Percentiles rank a stretch among this genome's conserved stretches.
Conservation (phyloP, 2,888 invertebrate species). For the Melanargia galathea region DNA sequence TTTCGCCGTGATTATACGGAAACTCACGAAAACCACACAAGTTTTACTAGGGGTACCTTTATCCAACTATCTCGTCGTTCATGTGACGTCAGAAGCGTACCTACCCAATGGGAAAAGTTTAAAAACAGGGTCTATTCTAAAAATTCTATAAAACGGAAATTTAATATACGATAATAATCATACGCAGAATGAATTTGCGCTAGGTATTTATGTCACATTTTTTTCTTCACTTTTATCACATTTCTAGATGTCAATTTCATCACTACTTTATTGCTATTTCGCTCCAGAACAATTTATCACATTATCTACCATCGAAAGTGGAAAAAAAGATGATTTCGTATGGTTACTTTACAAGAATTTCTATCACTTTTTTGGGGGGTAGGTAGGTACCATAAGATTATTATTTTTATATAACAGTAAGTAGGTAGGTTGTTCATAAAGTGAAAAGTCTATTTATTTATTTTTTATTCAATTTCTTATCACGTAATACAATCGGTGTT, state of each 20-base stretch:
- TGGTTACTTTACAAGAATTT: neutral
- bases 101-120: neutral
- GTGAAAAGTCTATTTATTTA: neutral
- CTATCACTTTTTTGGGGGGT: neutral
- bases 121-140: slow-evolving; percentile 12
- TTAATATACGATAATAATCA: neutral
- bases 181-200: slow-evolving; percentile 7
- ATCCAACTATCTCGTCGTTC: neutral
- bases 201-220: too few relatives aligned
- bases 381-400: neutral
- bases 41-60: neutral
- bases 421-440: neutral
- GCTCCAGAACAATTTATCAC: too few relatives aligned
- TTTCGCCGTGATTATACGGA: neutral
- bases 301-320: too few relatives aligned
- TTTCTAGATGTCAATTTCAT: neutral
- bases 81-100: neutral
- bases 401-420: neutral
- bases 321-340: neutral
- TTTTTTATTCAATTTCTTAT: neutral
- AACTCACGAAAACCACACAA: neutral
- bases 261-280: too few relatives aligned
- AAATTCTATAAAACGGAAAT: slow-evolving; percentile 3
- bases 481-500: slow-evolving; percentile 13
- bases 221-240: neutral